These are phyloP conservation scores for Tor tambroides DNA, from an alignment of 2,113 vertebrate species.

Conservation along the genomic window DNA sequence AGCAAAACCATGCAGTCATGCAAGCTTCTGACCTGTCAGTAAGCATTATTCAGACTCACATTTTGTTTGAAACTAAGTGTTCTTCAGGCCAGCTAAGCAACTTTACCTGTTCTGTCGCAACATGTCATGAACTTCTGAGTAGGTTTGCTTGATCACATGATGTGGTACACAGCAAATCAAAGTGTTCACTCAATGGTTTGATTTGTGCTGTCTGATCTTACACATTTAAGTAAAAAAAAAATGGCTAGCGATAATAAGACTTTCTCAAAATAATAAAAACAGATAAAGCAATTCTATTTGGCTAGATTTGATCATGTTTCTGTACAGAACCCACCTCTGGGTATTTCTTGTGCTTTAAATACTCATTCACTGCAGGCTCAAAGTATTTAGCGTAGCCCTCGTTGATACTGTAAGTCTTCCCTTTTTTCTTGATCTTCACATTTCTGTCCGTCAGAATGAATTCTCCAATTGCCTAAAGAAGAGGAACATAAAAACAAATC, in stretches of 20 bases:
- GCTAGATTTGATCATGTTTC: neutral
- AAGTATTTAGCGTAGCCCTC: conserved; percentile 97
- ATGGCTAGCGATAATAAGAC: neutral
- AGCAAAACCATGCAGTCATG: conserved; percentile 3
- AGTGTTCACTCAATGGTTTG: neutral
- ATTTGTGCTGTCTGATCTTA: neutral
- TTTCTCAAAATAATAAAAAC: neutral
- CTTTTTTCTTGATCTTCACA: conserved; percentile 90
- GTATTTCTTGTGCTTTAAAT: conserved; percentile 93
- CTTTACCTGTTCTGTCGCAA: neutral
- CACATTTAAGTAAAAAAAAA: neutral
- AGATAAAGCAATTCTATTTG: neutral
- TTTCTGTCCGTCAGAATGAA: conserved; percentile 94
- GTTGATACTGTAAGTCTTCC: conserved; percentile 93
- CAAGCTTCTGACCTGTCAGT: neutral
- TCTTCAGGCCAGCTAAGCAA: conserved; percentile 14
- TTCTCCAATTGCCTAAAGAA: conserved; percentile 86
- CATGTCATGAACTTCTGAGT: neutral
- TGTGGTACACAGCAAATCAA: neutral
- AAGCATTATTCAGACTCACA: neutral
- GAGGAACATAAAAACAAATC: neutral
- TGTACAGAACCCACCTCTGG: conserved; percentile 83
- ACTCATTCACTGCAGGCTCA: conserved; percentile 87
- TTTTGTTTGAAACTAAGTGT: neutral
- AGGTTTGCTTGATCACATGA: neutral